Base-by-base conservation (phyloP, 2,888 invertebrate species). In the Parascotia fuliginaria region DNA sequence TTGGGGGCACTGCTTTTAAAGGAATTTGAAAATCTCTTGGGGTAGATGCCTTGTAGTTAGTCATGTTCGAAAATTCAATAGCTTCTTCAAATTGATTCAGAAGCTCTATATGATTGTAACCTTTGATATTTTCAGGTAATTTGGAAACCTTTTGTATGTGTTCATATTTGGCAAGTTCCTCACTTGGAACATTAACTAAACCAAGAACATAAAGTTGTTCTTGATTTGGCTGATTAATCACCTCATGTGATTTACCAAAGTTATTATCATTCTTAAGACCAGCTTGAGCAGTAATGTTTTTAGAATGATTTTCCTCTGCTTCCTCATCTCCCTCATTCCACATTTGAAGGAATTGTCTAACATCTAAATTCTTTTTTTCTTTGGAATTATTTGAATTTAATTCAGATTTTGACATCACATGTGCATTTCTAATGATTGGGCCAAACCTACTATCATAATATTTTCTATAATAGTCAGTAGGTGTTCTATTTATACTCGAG, bases 281-380 rank as follows among this genome's bases (percentile, higher is more conserved):
- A 55, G 70, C 63, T 63, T 79, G 73, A 45, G 61, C 40, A 46
- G 60, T 51, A 33, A 64, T 65, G 62, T 85, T 83, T 69, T 85
- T 88, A 55, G 69, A 41, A 49, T 45, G 55, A 57, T 73, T 80
- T 51, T 83, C 81, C 61, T 66, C 67, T 54, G 73, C 74, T 66
- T 89, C 92, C 42, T 92, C 92, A 73, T 91, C 92, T 34, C 89
- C 92, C 76, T 92, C 92, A 85, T 86, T 92, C 92, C 92, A 93
- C 85, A 86, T 91, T 83, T 89, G 86, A 37, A 92, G 74, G 77
- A 89, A 93, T 65, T 92, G 92, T 57, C 92, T 80, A 3, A 93
- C 86, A 83, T 92, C 66, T 60, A 92, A 81, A 60, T 78, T 75
- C 56, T 85, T 85, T 62, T 82, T 89, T 28, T 80, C 78, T 73